Evolutionary conservation across 2,888 invertebrate genomes (phyloP), one percentile per base, ranked within the genome.

Genomic region (Vesta saturnalis): DNA sequence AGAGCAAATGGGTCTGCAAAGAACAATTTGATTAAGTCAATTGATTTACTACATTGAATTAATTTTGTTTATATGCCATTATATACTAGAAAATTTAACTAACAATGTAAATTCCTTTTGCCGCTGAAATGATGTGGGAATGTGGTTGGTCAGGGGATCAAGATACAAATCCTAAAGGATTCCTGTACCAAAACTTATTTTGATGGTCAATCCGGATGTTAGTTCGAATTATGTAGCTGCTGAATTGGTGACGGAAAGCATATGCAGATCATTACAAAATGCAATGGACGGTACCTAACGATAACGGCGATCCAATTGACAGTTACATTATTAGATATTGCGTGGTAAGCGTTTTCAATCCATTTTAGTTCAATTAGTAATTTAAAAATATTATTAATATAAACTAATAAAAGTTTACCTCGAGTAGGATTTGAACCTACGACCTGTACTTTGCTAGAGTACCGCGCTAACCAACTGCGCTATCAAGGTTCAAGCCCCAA

Each of bases 271-370:
- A 91, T 80, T 95, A 90, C 80, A 93, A 94, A 79, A 83, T 96
- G 16, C 88, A 91, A 79, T 96, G 96, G 96, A 90, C 89, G 77
- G 90, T 92, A 59, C 95, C 96, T 0, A 90, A 92, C 59, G 93
- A 96, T 80, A 96, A 96, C 83, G 96, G 96, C 6, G 94, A 94
- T 84, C 92, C 92, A 21, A 95, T 96, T 79, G 92, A 94, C 80
- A 87, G 87, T 82, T 96, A 95, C 83, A 88, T 91, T 82, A 88
- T 96, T 73, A 90, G 87, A 81, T 94, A 91, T 83, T 95, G 94
- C 82, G 90, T 91, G 80, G 94, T 94, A 86, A 90, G 89, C 85
- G 21, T 35, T n/a, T 46, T 47, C n/a, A n/a, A n/a, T n/a, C n/a
- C n/a, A n/a, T n/a, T n/a, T n/a, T n/a, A n/a, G n/a, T n/a, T n/a